Evolutionary conservation across 2,113 vertebrate species (phyloP).

Genomic region (Columba janthina): DNA sequence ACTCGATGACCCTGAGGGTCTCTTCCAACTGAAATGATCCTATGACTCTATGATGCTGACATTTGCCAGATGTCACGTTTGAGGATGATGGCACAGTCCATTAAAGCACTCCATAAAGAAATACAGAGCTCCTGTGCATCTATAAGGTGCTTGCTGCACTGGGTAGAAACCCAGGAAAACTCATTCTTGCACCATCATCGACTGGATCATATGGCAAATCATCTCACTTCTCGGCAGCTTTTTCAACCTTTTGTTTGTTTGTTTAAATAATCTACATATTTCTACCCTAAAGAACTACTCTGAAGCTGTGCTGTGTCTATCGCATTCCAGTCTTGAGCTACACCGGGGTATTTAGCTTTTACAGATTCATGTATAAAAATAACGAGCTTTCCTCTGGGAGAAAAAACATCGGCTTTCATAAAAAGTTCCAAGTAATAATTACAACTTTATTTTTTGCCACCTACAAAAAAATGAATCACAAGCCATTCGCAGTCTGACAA

Average conservation of each 20-base stretch:
- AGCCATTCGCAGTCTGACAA: background rate
- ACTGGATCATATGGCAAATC: background rate
- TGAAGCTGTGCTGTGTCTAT: background rate
- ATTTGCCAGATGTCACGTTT: background rate
- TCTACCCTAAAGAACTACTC: background rate
- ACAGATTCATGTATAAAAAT: background rate
- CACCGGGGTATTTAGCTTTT: background rate
- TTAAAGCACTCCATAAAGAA: background rate
- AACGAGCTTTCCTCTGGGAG: background rate
- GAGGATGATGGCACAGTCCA: background rate
- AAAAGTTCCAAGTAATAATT: constrained; percentile 22
- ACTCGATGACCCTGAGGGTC: too few species aligned
- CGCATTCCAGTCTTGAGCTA: background rate
- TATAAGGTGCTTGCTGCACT: background rate
- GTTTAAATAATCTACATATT: background rate
- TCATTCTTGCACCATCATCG: background rate
- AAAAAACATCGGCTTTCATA: background rate
- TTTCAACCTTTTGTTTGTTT: background rate
- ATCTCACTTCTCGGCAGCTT: background rate
- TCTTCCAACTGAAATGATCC: too few species aligned
- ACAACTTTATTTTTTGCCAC: constrained; percentile 17
- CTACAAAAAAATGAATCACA: constrained; percentile 39
- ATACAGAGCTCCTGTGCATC: background rate
- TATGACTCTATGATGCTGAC: too few species aligned
- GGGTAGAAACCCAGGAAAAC: background rate